Conservation (phyloP, 1,140 invertebrate genomes). For the Drosophila hydei region DNA sequence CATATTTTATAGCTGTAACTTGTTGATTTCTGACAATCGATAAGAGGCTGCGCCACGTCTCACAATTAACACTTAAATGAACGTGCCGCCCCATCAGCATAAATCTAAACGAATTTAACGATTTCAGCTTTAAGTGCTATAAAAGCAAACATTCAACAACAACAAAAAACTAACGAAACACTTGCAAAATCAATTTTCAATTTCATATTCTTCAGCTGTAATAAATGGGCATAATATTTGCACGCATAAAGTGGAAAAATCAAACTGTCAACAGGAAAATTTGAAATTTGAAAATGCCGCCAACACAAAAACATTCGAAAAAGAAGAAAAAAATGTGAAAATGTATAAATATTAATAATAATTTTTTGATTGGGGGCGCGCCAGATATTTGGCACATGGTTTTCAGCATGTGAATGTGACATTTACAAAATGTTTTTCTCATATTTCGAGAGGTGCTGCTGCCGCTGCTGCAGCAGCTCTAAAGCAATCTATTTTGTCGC, state of each 20-base stretch:
- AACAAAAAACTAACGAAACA: slow-evolving; percentile 37
- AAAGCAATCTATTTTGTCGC: slow-evolving; percentile 34
- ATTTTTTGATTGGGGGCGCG: slow-evolving; percentile 46
- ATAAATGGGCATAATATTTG: slow-evolving; percentile 55
- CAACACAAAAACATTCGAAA: slow-evolving; percentile 23
- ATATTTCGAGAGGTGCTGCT: slow-evolving; percentile 36
- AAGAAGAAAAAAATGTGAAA: slow-evolving; percentile 6
- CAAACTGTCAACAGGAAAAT: slow-evolving; percentile 47
- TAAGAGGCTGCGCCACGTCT: neutral
- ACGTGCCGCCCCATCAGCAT: slow-evolving; percentile 7
- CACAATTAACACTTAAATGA: slow-evolving; percentile 5
- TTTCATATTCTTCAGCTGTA: slow-evolving; percentile 28
- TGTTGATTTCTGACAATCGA: slow-evolving; percentile 19
- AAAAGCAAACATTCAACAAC: slow-evolving; percentile 28
- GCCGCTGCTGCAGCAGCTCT: slow-evolving; percentile 16
- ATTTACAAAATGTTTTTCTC: slow-evolving; percentile 53
- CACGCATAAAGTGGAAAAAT: slow-evolving; percentile 33
- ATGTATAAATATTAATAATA: slow-evolving; percentile 46
- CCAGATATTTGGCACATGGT: slow-evolving; percentile 50
- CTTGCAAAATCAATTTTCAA: slow-evolving; percentile 25
- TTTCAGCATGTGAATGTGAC: slow-evolving; percentile 59
- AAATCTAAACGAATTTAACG: slow-evolving; percentile 42
- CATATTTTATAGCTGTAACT: neutral
- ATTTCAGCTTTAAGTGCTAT: slow-evolving; percentile 31
- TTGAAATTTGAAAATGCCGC: slow-evolving; percentile 28